Evolutionary conservation across 2,113 vertebrate genomes (phyloP), one percentile per base, ranked within the genome.

Genomic region (Anthoscopus minutus): DNA sequence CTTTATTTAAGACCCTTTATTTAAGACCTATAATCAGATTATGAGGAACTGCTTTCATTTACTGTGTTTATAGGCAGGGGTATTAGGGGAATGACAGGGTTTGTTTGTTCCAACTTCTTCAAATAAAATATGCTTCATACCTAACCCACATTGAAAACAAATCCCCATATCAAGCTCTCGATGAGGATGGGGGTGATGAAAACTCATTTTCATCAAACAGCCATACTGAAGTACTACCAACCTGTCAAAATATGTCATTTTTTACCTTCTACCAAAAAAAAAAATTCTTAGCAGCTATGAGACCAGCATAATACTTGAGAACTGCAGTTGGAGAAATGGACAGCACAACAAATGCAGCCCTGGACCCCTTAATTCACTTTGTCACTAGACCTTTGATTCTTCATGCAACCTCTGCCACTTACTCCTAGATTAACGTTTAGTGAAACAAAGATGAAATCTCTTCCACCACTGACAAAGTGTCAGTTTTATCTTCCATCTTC

Each of bases 21-120:
- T n/a, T n/a, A n/a, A n/a, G n/a, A n/a, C n/a, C n/a, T n/a, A 37
- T 31, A 56, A 44, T 23, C 14, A 76, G 3, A 53, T 53, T 62
- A 61, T 85, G 42, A 88, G 16, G 16, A 79, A 70, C 8, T 76
- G 11, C 4, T 17, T 40, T 57, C 24, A 40, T 47, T 79, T 66
- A 62, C n/a, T 38, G 33, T 21, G 15, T 54, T 28, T 42, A 31
- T 56, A 24, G 3, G 7, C 8, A 13, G 6, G 8, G 7, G 4
- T 16, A 8, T 61, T 42, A 80, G 9, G 1, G 30, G 23, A 81
- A 47, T 15, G 25, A 85, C 0, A 0, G 3, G 5, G 3, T 9
- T 12, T 51, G 13, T 20, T 65, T 44, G 6, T 38, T 78, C 0
- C 15, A 57, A 37, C 25, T 76, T 86, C 27, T 82, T 67, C 25